These are phyloP conservation scores for Lonchura striata DNA, from an alignment of 2,113 vertebrate species.

Conservation along the genomic window DNA sequence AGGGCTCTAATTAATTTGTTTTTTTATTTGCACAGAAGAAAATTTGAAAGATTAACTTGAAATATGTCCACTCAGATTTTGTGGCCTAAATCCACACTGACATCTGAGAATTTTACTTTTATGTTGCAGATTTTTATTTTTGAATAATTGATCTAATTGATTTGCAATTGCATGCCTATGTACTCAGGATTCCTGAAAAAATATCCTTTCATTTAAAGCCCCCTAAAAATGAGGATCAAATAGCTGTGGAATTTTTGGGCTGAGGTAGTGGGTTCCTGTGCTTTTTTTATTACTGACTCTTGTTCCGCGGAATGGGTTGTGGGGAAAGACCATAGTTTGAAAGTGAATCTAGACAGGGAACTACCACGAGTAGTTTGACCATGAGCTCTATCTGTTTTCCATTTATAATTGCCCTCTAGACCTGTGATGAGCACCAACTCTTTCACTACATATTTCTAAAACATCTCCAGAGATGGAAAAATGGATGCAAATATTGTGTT, in stretches of 20 bases:
- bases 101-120: background rate
- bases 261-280: background rate
- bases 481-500: background rate
- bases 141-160: background rate
- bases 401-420: background rate
- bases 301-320: background rate
- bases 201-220: background rate
- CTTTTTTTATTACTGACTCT: background rate
- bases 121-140: background rate
- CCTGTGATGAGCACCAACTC: background rate
- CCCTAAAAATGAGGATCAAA: background rate
- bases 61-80: background rate
- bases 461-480: background rate
- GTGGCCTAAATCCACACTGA: background rate
- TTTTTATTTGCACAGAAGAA: background rate
- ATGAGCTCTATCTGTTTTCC: background rate
- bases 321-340: background rate
- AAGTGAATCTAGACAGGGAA: fast-evolving
- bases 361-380: background rate
- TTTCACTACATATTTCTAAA: background rate
- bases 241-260: background rate
- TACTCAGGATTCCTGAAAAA: background rate
- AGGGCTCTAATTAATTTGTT: background rate
- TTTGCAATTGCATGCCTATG: background rate
- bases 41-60: background rate